These are phyloP conservation scores for Cantharis rufa DNA, from an alignment of 2,888 invertebrate genomes.

Conservation along the genomic window DNA sequence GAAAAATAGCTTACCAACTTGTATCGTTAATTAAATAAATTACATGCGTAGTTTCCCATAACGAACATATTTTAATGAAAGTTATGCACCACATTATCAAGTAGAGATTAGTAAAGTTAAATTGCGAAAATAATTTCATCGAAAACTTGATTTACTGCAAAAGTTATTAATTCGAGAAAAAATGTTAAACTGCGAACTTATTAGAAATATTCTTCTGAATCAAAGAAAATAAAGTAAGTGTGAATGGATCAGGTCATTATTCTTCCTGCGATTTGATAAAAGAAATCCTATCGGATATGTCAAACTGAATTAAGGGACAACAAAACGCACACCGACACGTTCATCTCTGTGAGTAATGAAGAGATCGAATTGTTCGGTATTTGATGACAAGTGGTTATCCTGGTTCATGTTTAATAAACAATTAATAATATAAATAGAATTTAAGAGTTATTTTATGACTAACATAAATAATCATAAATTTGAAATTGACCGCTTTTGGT, in stretches of 20 bases:
- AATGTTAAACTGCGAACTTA: not conserved
- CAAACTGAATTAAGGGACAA: constrained; percentile 42
- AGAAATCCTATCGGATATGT: constrained; percentile 46
- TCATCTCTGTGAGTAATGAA: constrained; percentile 47
- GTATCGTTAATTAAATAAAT: not conserved
- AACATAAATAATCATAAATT: not conserved
- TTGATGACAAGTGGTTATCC: constrained; percentile 44
- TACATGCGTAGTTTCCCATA: not conserved
- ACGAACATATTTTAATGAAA: not conserved
- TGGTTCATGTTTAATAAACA: constrained; percentile 6
- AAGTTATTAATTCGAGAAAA: not conserved
- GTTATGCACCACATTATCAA: not conserved
- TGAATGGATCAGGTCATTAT: constrained; percentile 43
- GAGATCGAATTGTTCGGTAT: constrained; percentile 37
- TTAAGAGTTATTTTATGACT: not conserved
- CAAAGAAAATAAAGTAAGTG: constrained; percentile 40
- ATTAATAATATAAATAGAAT: not conserved
- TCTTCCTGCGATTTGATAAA: constrained; percentile 45
- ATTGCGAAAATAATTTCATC: not conserved
- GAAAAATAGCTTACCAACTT: not conserved
- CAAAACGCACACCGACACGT: constrained; percentile 41
- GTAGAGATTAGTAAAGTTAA: not conserved
- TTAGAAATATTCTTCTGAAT: constrained; percentile 24
- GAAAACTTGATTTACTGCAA: not conserved
- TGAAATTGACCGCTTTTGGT: not conserved